These are phyloP conservation scores for Euglossa dilemma DNA, from an alignment of 1,140 invertebrate species.

Conservation along the genomic window DNA sequence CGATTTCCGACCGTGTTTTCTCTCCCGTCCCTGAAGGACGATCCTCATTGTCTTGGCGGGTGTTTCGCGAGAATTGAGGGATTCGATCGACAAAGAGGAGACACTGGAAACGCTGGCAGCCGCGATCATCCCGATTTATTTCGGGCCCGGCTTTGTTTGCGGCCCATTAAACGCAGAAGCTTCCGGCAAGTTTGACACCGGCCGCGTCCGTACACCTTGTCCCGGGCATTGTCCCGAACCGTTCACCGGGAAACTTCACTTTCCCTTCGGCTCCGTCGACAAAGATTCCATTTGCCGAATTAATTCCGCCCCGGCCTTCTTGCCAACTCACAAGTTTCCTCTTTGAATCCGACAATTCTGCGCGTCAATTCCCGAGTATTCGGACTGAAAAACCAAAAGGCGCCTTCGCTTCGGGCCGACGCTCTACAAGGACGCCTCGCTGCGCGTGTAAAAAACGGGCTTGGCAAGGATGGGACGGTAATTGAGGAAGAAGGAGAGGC, in stretches of 20 bases:
- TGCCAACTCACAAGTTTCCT: neutral
- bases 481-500: neutral
- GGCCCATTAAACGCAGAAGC: neutral
- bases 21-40: too few relatives aligned
- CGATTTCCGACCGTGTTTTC: neutral
- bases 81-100: neutral
- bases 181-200: neutral
- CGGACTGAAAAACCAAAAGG: neutral
- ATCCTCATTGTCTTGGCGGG: neutral
- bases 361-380: neutral
- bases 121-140: conserved; percentile 1
- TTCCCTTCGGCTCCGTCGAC: too few relatives aligned
- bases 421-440: neutral
- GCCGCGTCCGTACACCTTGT: neutral
- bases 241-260: conserved; percentile 19
- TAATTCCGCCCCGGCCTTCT: conserved; percentile 10
- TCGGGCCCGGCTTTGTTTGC: neutral
- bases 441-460: neutral
- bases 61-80: neutral
- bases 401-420: too few relatives aligned
- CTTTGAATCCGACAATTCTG: conserved; percentile 4
- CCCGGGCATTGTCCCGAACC: conserved; percentile 20
- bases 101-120: too few relatives aligned
- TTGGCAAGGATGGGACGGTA: neutral
- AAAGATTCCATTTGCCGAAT: conserved; percentile 31